A percentile compares a stretch with the other conserved stretches of the same genome.
Conservation (phyloP, 1,140 invertebrate species). For the Drosophila rhopaloa region DNA sequence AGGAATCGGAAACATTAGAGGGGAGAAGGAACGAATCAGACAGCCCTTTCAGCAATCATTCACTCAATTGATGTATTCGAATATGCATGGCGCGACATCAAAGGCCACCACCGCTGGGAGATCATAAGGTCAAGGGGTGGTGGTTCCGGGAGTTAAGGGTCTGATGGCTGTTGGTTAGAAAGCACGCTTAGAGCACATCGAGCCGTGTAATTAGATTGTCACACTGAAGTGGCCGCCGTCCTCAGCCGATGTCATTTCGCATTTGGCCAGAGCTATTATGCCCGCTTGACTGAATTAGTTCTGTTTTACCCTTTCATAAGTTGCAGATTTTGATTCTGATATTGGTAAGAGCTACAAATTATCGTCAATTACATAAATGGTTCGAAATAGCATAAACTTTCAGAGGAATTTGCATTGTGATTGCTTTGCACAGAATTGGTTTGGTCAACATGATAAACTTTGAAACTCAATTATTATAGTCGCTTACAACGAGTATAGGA, state of each 20-base stretch:
- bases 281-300: slow-evolving; percentile 48
- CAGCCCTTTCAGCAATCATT: slow-evolving; percentile 69
- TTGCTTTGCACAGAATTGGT: too few relatives aligned
- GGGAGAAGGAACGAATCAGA: slow-evolving; percentile 8
- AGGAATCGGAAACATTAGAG: slow-evolving; percentile 14
- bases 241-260: slow-evolving; percentile 32
- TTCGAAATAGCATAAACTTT: too few relatives aligned
- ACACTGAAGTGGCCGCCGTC: slow-evolving; percentile 64
- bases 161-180: slow-evolving; percentile 23
- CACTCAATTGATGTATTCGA: slow-evolving; percentile 71
- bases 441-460: too few relatives aligned
- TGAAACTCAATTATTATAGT: too few relatives aligned
- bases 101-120: slow-evolving; percentile 36
- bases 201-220: slow-evolving; percentile 81
- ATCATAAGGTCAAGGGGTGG: slow-evolving; percentile 30
- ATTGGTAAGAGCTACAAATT: background rate
- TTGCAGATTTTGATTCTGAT: background rate
- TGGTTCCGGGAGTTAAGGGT: background rate
- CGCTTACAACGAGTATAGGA: too few relatives aligned
- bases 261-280: slow-evolving; percentile 45
- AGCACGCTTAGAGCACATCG: slow-evolving; percentile 55
- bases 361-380: too few relatives aligned
- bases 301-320: background rate
- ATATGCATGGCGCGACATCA: slow-evolving; percentile 66
- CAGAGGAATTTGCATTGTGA: too few relatives aligned